phyloP scores from a whole-genome alignment of 1,140 invertebrate genomes.

The Hydropsyche tenuis region DNA sequence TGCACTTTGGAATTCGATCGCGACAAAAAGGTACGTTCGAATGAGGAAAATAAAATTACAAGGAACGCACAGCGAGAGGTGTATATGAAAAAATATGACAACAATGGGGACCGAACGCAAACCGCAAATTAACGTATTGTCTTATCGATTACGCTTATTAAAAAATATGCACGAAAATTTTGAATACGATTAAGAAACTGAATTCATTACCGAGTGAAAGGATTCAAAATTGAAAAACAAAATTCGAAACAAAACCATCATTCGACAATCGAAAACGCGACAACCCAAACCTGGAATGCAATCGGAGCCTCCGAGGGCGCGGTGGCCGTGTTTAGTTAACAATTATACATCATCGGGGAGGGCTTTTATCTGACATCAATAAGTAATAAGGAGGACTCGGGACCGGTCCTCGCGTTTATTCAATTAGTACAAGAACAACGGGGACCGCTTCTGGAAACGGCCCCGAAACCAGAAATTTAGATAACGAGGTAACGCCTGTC shows the following conservation, averaged over 20 bases:
- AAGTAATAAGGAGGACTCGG: neutral
- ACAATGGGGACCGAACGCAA: conserved; percentile 18
- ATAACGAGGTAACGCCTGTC: conserved; percentile 46
- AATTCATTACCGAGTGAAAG: too few relatives aligned
- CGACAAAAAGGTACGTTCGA: conserved; percentile 25
- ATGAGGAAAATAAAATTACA: neutral
- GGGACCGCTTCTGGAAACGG: too few relatives aligned
- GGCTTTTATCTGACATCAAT: conserved; percentile 4
- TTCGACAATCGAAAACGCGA: neutral
- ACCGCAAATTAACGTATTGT: too few relatives aligned
- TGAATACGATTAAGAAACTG: too few relatives aligned
- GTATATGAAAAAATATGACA: neutral
- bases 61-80: too few relatives aligned
- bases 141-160: too few relatives aligned
- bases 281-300: neutral
- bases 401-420: conserved; percentile 39
- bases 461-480: conserved; percentile 44
- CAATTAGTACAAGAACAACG: conserved; percentile 41
- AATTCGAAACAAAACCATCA: neutral
- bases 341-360: conserved; percentile 23
- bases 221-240: neutral
- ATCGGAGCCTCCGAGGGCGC: neutral
- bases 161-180: neutral
- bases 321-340: conserved; percentile 22
- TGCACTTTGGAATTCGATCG: conserved; percentile 17